Percentiles rank a stretch among this genome's conserved stretches.
phyloP scores from a whole-genome alignment of 2,888 invertebrate species.

The Chrysotoxum bicinctum region DNA sequence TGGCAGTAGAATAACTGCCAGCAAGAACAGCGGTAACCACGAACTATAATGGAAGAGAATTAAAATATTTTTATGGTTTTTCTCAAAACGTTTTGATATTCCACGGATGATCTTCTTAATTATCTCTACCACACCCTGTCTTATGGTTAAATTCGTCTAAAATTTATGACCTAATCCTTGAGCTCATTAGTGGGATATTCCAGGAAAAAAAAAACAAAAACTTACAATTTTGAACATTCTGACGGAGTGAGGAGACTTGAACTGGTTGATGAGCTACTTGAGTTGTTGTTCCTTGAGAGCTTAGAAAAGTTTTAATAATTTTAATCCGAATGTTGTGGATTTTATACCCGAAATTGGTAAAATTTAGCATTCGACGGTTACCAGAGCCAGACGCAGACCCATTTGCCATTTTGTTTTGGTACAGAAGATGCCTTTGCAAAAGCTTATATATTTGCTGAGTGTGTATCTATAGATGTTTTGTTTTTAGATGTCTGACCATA shows the following conservation, averaged over 20 bases:
- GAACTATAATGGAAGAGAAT: conserved; percentile 74
- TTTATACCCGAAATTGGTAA: conserved; percentile 58
- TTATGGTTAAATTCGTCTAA: conserved; percentile 7
- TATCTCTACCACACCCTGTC: conserved; percentile 35
- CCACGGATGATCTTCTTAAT: conserved; percentile 7
- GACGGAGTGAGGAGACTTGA: conserved; percentile 66
- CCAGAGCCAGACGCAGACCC: neutral
- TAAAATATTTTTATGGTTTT: neutral
- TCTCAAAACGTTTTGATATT: neutral
- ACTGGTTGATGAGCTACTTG: conserved; percentile 26
- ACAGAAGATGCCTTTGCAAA: neutral
- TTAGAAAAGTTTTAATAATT: conserved; percentile 59
- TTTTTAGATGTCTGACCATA: neutral
- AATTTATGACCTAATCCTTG: conserved; percentile 31
- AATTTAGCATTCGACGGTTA: conserved; percentile 1
- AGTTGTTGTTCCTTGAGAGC: conserved; percentile 62
- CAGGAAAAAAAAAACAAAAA: conserved; percentile 33
- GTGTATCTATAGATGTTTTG: neutral
- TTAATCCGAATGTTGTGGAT: conserved; percentile 48
- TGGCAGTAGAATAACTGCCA: conserved; percentile 75
- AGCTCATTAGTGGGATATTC: conserved; percentile 6
- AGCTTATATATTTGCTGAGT: neutral
- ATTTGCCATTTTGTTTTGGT: conserved; percentile 39
- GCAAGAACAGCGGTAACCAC: conserved; percentile 74
- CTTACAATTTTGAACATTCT: conserved; percentile 78